Evolutionary conservation across 2,888 invertebrate species (phyloP).

Genomic region (Tenthredo livida): DNA sequence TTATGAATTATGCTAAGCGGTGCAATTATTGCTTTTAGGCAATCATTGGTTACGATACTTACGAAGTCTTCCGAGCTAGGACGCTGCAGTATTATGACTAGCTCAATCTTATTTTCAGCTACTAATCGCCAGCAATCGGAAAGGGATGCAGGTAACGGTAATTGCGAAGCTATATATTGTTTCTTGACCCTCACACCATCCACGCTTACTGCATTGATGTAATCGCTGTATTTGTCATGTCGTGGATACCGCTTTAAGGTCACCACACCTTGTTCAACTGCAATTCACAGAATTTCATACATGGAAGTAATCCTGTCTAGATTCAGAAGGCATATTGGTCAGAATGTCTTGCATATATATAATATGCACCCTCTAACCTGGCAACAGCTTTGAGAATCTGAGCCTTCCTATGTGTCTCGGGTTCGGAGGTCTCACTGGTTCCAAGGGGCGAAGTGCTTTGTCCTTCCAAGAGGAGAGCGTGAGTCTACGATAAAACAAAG

Average conservation of each 20-base stretch:
- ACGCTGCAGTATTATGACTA: constrained; percentile 76
- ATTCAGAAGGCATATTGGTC: neutral
- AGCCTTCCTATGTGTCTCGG: constrained; percentile 72
- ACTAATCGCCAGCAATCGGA: constrained; percentile 79
- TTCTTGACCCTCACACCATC: constrained; percentile 74
- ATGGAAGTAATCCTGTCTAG: neutral
- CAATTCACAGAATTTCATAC: neutral
- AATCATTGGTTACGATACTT: constrained; percentile 52
- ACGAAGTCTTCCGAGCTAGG: constrained; percentile 74
- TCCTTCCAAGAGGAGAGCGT: constrained; percentile 77
- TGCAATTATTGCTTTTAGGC: too few species aligned
- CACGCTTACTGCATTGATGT: constrained; percentile 78
- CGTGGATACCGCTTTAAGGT: constrained; percentile 68
- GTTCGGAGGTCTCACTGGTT: constrained; percentile 56
- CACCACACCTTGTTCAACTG: neutral
- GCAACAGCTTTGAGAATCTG: constrained; percentile 74
- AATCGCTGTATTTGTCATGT: constrained; percentile 75
- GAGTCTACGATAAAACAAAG: constrained; percentile 62
- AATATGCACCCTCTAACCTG: constrained; percentile 65
- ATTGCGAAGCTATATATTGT: constrained; percentile 77
- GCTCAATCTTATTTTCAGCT: constrained; percentile 72
- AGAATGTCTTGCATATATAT: neutral
- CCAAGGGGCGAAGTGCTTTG: constrained; percentile 70
- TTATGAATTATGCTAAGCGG: neutral
- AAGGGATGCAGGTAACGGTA: constrained; percentile 77